Evolutionary conservation across 2,888 invertebrate genomes (phyloP).

Genomic region (Thymelicus sylvestris): DNA sequence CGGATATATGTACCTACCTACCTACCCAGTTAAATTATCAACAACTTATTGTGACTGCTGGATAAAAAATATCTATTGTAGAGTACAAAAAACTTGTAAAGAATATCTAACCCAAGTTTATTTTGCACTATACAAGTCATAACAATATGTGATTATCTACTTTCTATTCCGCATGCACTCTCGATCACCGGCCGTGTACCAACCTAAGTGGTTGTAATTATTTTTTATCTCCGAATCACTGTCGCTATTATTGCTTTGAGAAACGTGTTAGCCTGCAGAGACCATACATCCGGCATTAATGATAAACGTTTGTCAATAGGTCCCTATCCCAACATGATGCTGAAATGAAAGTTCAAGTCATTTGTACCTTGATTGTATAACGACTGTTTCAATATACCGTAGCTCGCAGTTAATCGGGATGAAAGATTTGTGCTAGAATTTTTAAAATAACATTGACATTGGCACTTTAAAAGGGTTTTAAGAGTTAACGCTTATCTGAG

Average conservation of each 20-base stretch:
- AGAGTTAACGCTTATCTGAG: too few relatives aligned
- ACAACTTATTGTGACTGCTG: too few relatives aligned
- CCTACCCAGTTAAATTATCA: too few relatives aligned
- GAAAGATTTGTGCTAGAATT: too few relatives aligned
- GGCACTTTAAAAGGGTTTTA: too few relatives aligned
- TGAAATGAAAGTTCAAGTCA: neutral
- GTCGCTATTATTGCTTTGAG: slow-evolving; percentile 44
- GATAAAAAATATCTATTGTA: too few relatives aligned
- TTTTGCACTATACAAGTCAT: slow-evolving; percentile 11
- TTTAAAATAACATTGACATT: too few relatives aligned
- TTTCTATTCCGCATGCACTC: slow-evolving; percentile 22
- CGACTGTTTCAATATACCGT: neutral
- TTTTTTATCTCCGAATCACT: slow-evolving; percentile 51
- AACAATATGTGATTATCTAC: slow-evolving; percentile 10
- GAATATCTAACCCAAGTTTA: neutral
- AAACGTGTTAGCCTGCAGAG: slow-evolving; percentile 4
- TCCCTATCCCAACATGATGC: neutral
- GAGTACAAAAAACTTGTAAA: too few relatives aligned
- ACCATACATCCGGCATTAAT: slow-evolving; percentile 28
- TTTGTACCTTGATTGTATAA: neutral
- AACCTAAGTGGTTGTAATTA: slow-evolving; percentile 48
- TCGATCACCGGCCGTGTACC: slow-evolving; percentile 8
- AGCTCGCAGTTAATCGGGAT: too few relatives aligned
- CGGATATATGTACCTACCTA: too few relatives aligned
- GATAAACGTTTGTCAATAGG: slow-evolving; percentile 2